Percentiles rank a stretch among this genome's conserved stretches.
phyloP scores from a whole-genome alignment of 2,113 vertebrate species.

The Prunella himalayana region DNA sequence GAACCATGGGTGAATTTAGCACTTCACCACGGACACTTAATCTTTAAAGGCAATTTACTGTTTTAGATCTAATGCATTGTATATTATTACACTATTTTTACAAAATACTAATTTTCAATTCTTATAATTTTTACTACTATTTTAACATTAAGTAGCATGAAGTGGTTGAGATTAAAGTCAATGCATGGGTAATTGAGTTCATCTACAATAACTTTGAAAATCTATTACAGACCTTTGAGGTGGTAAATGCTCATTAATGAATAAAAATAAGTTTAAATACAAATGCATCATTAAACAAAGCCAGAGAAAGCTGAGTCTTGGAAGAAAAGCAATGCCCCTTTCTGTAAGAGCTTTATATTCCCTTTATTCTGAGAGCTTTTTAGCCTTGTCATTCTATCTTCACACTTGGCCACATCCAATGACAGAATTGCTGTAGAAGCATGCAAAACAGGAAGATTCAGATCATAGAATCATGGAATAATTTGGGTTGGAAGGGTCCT shows the following conservation, averaged over 20 bases:
- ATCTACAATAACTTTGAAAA: background rate
- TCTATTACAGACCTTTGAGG: background rate
- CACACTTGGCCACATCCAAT: background rate
- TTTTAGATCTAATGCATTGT: background rate
- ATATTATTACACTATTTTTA: background rate
- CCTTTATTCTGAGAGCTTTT: background rate
- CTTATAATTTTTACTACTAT: background rate
- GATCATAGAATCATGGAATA: background rate
- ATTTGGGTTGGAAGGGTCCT: background rate
- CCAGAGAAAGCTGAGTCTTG: background rate
- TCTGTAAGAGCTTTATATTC: background rate
- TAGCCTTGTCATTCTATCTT: background rate
- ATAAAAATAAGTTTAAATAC: background rate
- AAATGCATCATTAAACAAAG: background rate
- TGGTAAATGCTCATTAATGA: conserved; percentile 8
- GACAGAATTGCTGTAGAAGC: background rate
- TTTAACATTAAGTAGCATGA: conserved; percentile 3
- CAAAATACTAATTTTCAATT: background rate
- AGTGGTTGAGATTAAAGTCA: conserved; percentile 22
- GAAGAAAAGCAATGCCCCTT: conserved; percentile 25
- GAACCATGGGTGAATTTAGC: background rate
- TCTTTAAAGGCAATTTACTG: conserved; percentile 18
- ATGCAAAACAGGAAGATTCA: accelerated
- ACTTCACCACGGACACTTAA: conserved; percentile 1
- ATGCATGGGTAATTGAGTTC: background rate